A percentile compares a stretch with the other conserved stretches of the same genome.
Conservation (phyloP, 1,140 invertebrate species). For the Mycetomoellerius zeteki region DNA sequence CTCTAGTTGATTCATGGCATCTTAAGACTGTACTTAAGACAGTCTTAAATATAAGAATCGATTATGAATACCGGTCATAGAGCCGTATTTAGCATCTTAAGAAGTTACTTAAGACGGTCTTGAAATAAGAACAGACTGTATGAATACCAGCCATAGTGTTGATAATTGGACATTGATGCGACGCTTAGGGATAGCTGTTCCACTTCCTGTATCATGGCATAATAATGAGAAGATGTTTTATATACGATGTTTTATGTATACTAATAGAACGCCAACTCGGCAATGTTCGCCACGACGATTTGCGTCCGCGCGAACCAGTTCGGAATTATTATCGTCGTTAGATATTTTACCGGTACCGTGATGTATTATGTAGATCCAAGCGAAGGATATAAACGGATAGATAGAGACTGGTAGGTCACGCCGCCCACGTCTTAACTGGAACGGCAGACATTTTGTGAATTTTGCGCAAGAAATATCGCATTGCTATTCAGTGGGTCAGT, state of each 20-base stretch:
- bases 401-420: conserved; percentile 32
- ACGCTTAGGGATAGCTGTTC: neutral
- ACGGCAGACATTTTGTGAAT: conserved; percentile 17
- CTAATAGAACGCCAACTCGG: neutral
- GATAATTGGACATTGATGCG: neutral
- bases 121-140: too few species aligned
- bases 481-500: neutral
- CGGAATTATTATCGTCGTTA: conserved; percentile 22
- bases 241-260: neutral
- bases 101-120: too few species aligned
- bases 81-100: too few species aligned
- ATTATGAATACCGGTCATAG: too few species aligned
- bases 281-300: neutral
- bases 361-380: conserved; percentile 38
- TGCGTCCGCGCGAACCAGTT: conserved; percentile 26
- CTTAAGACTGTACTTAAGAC: too few species aligned
- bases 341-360: conserved; percentile 9
- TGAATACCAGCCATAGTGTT: too few species aligned
- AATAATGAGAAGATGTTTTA: conserved; percentile 41
- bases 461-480: neutral
- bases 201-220: neutral
- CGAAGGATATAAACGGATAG: conserved; percentile 25
- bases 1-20: too few species aligned
- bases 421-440: neutral
- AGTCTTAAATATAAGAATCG: too few species aligned